These are phyloP conservation scores for Atta cephalotes DNA, from an alignment of 1,140 invertebrate genomes.

Conservation along the genomic window DNA sequence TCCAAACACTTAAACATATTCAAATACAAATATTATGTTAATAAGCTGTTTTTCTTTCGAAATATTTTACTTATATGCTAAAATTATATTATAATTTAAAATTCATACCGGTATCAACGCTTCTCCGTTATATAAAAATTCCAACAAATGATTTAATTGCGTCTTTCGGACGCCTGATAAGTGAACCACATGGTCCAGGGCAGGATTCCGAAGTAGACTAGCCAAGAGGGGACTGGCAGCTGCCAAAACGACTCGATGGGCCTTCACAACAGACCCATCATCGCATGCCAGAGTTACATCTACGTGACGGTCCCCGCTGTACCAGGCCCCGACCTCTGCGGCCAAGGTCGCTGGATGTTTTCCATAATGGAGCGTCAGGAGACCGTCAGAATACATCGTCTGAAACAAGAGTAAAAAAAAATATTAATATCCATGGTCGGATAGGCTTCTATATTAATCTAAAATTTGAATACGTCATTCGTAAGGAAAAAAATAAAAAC, in stretches of 20 bases:
- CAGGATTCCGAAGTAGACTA: slow-evolving; percentile 90
- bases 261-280: slow-evolving; percentile 90
- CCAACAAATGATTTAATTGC: slow-evolving; percentile 92
- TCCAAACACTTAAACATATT: neutral
- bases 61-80: neutral
- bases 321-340: slow-evolving; percentile 94
- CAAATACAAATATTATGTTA: neutral
- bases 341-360: slow-evolving; percentile 95
- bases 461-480: neutral
- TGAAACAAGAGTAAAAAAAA: slow-evolving; percentile 77
- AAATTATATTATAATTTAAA: neutral
- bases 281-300: slow-evolving; percentile 94
- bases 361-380: slow-evolving; percentile 95
- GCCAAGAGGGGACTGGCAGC: slow-evolving; percentile 94
- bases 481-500: neutral
- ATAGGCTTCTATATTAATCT: neutral
- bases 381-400: slow-evolving; percentile 87
- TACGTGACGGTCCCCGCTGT: slow-evolving; percentile 92
- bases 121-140: slow-evolving; percentile 94
- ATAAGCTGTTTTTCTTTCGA: neutral
- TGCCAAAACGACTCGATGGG: slow-evolving; percentile 93
- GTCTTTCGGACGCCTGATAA: slow-evolving; percentile 92
- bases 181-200: slow-evolving; percentile 90
- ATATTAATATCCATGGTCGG: neutral
- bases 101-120: slow-evolving; percentile 91